Evolutionary conservation across 2,888 invertebrate species (phyloP).

Genomic region (Mesoligia furuncula): DNA sequence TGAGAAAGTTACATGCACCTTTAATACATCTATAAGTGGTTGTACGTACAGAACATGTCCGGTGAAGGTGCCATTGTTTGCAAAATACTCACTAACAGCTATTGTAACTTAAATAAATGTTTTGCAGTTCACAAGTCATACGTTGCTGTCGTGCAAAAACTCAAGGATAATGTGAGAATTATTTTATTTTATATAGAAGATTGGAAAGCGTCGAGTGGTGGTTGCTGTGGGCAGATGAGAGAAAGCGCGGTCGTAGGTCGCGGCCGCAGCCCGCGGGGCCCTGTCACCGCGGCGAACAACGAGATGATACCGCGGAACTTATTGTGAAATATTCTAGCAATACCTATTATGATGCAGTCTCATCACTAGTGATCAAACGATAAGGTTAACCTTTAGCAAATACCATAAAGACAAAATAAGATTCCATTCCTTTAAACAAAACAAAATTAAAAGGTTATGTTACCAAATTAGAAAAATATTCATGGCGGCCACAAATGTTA

Average conservation of each 20-base stretch:
- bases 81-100: constrained; percentile 79
- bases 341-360: constrained; percentile 5
- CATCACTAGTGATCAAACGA: constrained; percentile 22
- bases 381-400: constrained; percentile 2
- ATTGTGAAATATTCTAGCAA: constrained; percentile 37
- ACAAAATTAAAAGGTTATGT: constrained; percentile 23
- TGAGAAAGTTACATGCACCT: constrained; percentile 74
- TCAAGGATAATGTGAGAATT: constrained; percentile 56
- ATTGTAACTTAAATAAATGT: constrained; percentile 41
- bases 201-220: constrained; percentile 56
- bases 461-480: constrained; percentile 33
- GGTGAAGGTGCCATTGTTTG: constrained; percentile 79
- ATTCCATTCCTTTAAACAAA: constrained; percentile 13
- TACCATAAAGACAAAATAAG: background rate
- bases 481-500: constrained; percentile 11
- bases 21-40: constrained; percentile 66
- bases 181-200: constrained; percentile 55
- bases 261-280: constrained; percentile 64
- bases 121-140: constrained; percentile 52
- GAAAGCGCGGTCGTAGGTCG: constrained; percentile 83
- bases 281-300: constrained; percentile 64
- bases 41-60: constrained; percentile 75
- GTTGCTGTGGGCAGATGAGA: constrained; percentile 72
- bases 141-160: constrained; percentile 49
- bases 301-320: constrained; percentile 56